Percentiles rank a stretch among this genome's conserved stretches.
Conservation (phyloP, 2,888 invertebrate species). For the Blera fallax region DNA sequence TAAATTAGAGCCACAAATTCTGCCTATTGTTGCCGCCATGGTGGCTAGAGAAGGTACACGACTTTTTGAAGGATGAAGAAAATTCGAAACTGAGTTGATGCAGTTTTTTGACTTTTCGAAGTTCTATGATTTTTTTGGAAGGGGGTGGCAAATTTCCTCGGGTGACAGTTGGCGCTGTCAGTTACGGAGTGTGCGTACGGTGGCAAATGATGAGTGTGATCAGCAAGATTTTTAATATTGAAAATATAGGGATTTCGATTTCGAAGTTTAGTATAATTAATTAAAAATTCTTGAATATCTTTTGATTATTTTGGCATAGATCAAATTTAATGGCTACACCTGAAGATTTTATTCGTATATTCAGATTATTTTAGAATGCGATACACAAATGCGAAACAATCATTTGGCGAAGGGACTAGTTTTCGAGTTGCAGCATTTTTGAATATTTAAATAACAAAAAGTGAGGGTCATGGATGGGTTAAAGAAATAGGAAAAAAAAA, state of each 20-base stretch:
- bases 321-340: no score
- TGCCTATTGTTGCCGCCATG: constrained; percentile 94
- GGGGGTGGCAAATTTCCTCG: constrained; percentile 26
- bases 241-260: background rate
- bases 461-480: no score
- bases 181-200: background rate
- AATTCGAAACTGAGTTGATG: constrained; percentile 73
- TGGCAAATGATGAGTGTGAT: background rate
- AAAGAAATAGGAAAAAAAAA: no score
- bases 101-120: constrained; percentile 72
- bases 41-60: constrained; percentile 82
- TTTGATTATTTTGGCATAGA: no score
- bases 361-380: no score
- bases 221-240: background rate
- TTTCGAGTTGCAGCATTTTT: no score
- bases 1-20: constrained; percentile 92
- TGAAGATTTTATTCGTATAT: no score
- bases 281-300: no score
- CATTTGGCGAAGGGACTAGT: no score
- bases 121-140: constrained; percentile 11
- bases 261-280: background rate
- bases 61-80: constrained; percentile 79
- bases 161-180: constrained; percentile 38
- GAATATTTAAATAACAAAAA: no score
- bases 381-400: no score